phyloP scores from a whole-genome alignment of 2,113 vertebrate genomes.

The Catharus bicknelli region DNA sequence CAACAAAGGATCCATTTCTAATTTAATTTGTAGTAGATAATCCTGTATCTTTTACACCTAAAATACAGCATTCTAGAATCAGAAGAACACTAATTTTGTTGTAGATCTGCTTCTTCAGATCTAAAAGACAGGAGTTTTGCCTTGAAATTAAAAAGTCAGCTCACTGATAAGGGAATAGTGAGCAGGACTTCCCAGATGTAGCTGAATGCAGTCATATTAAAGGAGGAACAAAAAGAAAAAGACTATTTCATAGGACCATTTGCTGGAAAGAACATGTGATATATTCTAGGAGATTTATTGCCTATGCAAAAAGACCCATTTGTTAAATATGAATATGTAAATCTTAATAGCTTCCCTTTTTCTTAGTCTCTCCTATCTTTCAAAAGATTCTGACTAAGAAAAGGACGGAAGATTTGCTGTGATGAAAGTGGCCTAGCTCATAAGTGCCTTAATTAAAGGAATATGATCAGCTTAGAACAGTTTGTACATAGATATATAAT shows the following conservation, averaged over 20 bases:
- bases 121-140: neutral
- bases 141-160: neutral
- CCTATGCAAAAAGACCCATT: neutral
- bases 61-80: neutral
- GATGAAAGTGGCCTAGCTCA: neutral
- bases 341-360: slow-evolving; percentile 15
- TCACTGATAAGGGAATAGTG: neutral
- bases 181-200: neutral
- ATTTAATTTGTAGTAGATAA: neutral
- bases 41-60: neutral
- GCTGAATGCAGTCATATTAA: neutral
- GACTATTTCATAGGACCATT: neutral
- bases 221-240: neutral
- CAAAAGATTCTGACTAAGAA: neutral
- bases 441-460: slow-evolving; percentile 7
- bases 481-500: neutral
- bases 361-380: neutral
- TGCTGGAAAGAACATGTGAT: neutral
- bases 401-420: neutral
- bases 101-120: neutral
- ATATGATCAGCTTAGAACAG: neutral
- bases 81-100: neutral
- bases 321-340: slow-evolving; percentile 10
- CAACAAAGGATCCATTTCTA: neutral
- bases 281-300: neutral